Conservation (phyloP, 2,888 invertebrate genomes). For the Ypsolopha scabrella region DNA sequence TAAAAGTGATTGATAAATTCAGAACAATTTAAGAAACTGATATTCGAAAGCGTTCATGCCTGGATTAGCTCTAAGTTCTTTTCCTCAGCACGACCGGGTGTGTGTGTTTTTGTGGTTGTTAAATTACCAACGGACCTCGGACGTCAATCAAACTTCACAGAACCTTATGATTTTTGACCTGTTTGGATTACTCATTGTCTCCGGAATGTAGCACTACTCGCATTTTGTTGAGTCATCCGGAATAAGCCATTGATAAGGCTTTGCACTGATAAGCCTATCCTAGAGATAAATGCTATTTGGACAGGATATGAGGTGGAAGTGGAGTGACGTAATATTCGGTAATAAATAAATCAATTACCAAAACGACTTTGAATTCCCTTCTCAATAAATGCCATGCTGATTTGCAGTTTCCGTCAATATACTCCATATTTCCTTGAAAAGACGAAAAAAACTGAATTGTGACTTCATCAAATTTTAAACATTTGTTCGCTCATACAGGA, state of each 20-base stretch:
- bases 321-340: too few relatives aligned
- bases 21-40: too few relatives aligned
- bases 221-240: background rate
- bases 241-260: background rate
- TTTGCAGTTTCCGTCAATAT: too few relatives aligned
- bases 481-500: too few relatives aligned
- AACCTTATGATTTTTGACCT: constrained; percentile 43
- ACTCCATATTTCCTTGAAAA: too few relatives aligned
- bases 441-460: too few relatives aligned
- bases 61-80: too few relatives aligned
- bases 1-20: too few relatives aligned
- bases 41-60: too few relatives aligned
- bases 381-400: background rate
- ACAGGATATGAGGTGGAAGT: background rate
- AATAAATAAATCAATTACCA: background rate
- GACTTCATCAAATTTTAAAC: too few relatives aligned
- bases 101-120: too few relatives aligned
- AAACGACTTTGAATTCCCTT: background rate
- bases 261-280: background rate
- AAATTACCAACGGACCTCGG: constrained; percentile 33
- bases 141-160: constrained; percentile 60
- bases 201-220: constrained; percentile 22
- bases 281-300: background rate
- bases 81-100: too few relatives aligned
- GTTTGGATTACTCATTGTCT: constrained; percentile 50